Evolutionary conservation across 2,888 invertebrate genomes (phyloP).

Genomic region (Stenurella melanura): DNA sequence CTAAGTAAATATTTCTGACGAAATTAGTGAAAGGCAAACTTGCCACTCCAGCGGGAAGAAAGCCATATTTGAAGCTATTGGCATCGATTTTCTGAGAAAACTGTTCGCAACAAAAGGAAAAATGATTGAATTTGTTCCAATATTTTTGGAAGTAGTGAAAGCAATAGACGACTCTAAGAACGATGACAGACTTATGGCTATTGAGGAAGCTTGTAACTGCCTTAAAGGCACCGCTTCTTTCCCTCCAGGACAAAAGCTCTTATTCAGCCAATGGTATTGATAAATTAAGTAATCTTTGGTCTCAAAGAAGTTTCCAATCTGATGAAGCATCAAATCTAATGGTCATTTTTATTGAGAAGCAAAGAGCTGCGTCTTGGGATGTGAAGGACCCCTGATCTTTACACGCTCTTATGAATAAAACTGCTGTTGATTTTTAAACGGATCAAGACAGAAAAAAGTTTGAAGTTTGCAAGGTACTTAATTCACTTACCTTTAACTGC

Average conservation of each 20-base stretch:
- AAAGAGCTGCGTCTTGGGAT: slow-evolving; percentile 86
- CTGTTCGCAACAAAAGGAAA: slow-evolving; percentile 88
- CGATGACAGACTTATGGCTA: slow-evolving; percentile 90
- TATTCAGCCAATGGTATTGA: slow-evolving; percentile 85
- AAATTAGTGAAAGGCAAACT: slow-evolving; percentile 91
- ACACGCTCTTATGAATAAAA: slow-evolving; percentile 87
- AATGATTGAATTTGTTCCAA: slow-evolving; percentile 88
- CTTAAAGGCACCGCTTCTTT: slow-evolving; percentile 88
- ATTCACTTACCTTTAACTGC: slow-evolving; percentile 84
- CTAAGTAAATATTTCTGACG: too few species aligned
- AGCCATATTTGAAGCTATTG: slow-evolving; percentile 91
- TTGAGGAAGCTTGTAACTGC: slow-evolving; percentile 90
- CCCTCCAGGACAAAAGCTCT: slow-evolving; percentile 87
- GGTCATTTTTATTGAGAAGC: slow-evolving; percentile 80
- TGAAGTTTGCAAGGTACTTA: slow-evolving; percentile 87
- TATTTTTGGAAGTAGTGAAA: slow-evolving; percentile 88
- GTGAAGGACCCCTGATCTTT: slow-evolving; percentile 85
- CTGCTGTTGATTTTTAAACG: slow-evolving; percentile 90
- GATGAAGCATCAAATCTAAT: slow-evolving; percentile 91
- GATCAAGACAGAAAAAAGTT: slow-evolving; percentile 93
- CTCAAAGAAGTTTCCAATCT: slow-evolving; percentile 91
- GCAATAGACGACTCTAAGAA: slow-evolving; percentile 89
- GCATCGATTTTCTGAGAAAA: slow-evolving; percentile 89
- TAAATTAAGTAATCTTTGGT: slow-evolving; percentile 90
- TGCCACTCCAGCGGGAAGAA: slow-evolving; percentile 83